phyloP scores from a whole-genome alignment of 23 tunicate genomes.

The Styela plicata region DNA sequence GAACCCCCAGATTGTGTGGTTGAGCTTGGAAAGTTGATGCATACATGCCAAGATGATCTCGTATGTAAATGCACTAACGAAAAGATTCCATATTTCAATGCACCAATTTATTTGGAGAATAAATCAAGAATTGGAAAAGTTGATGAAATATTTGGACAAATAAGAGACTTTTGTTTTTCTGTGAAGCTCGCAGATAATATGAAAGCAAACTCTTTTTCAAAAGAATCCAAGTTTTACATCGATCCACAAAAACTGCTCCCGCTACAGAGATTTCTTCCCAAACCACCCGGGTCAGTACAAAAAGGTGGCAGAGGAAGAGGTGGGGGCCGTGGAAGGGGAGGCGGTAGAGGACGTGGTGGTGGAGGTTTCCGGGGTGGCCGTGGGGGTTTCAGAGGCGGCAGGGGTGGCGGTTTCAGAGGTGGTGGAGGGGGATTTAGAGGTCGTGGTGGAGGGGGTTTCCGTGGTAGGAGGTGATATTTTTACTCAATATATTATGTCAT shows the following conservation, averaged over 20 bases:
- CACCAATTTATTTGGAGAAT: conserved; percentile 91
- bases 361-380: conserved; percentile 40
- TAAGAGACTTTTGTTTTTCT: conserved; percentile 82
- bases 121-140: conserved; percentile 94
- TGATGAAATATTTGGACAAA: conserved; percentile 98
- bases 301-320: conserved; percentile 44
- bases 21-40: conserved; percentile 82
- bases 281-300: conserved; percentile 46
- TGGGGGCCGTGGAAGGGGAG: conserved; percentile 47
- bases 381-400: conserved; percentile 30
- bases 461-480: conserved; percentile 32
- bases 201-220: conserved; percentile 75
- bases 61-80: conserved; percentile 93
- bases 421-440: conserved; percentile 46
- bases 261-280: conserved; percentile 67
- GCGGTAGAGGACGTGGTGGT: conserved; percentile 56
- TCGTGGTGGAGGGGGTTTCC: conserved; percentile 46
- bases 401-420: conserved; percentile 40
- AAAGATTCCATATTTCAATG: conserved; percentile 94
- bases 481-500: too few relatives aligned
- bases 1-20: conserved; percentile 90
- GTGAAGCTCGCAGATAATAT: conserved; percentile 91
- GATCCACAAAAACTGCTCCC: conserved; percentile 81
- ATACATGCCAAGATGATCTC: conserved; percentile 93
- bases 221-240: conserved; percentile 76